A percentile compares a stretch with the other conserved stretches of the same genome.
phyloP scores from a whole-genome alignment of 2,797 vertebrate species.

The Limosa lapponica region DNA sequence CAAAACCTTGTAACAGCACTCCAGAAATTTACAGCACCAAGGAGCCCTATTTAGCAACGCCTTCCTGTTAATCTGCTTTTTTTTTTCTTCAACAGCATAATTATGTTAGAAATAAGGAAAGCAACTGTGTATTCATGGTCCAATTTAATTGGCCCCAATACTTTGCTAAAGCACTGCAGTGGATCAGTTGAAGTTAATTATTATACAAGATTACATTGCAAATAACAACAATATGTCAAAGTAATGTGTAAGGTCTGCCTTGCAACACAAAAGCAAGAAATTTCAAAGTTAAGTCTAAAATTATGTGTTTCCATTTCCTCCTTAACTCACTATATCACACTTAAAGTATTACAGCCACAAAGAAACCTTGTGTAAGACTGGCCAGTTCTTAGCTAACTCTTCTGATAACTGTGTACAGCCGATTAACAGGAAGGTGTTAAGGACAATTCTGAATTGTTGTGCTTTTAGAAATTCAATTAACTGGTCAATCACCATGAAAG shows the following conservation, averaged over 20 bases:
- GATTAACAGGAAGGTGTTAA: neutral
- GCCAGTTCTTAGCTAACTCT: neutral
- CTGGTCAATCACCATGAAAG: neutral
- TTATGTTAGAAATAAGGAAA: conserved; percentile 72
- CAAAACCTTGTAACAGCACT: neutral
- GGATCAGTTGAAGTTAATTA: conserved; percentile 78
- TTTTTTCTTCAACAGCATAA: conserved; percentile 23
- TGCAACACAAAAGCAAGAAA: conserved; percentile 29
- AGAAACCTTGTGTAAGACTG: neutral
- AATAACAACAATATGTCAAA: conserved; percentile 74
- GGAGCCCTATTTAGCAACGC: conserved; percentile 47
- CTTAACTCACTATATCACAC: neutral
- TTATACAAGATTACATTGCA: conserved; percentile 74
- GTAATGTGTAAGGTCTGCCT: conserved; percentile 53
- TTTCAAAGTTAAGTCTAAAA: conserved; percentile 24
- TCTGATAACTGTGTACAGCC: neutral
- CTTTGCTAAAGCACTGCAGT: conserved; percentile 74
- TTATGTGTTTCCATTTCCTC: conserved; percentile 15
- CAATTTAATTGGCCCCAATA: conserved; percentile 71
- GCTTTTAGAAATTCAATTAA: neutral
- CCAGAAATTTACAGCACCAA: conserved; percentile 58
- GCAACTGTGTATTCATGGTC: conserved; percentile 62
- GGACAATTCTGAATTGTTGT: neutral
- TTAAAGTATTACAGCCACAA: neutral
- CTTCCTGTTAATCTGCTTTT: conserved; percentile 65